Conservation (phyloP, 1,140 invertebrate species). For the Lasioglossum baleicum region DNA sequence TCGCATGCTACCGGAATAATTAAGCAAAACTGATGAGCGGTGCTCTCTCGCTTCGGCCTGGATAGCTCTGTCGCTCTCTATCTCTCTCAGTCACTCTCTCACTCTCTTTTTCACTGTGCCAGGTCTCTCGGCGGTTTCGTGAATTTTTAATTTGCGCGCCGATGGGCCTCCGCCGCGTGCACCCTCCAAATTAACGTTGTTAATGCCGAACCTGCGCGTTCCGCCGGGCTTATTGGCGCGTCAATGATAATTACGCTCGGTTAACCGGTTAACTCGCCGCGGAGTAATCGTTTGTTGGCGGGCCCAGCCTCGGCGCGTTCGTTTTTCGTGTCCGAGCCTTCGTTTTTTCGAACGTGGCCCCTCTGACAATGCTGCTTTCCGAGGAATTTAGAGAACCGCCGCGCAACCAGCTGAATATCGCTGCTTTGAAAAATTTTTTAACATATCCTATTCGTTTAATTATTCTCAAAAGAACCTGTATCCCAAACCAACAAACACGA, state of each 20-base stretch:
- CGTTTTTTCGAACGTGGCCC: too few species aligned
- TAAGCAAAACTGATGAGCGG: constrained; percentile 62
- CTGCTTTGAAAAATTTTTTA: too few species aligned
- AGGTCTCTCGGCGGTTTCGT: constrained; percentile 22
- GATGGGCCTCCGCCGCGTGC: constrained; percentile 3
- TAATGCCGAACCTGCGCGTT: neutral
- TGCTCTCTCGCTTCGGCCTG: neutral
- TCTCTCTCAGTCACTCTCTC: neutral
- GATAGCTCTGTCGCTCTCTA: neutral
- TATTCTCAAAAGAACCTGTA: too few species aligned
- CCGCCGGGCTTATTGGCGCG: constrained; percentile 7
- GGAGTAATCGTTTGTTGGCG: constrained; percentile 29
- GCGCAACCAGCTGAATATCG: too few species aligned
- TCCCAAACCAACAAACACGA: too few species aligned
- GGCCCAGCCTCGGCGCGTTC: neutral
- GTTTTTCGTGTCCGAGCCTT: too few species aligned
- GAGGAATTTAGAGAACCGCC: too few species aligned
- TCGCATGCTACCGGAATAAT: constrained; percentile 67
- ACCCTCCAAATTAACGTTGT: constrained; percentile 42
- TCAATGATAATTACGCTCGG: constrained; percentile 34
- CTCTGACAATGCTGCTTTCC: too few species aligned
- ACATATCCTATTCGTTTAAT: too few species aligned
- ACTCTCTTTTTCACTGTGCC: too few species aligned
- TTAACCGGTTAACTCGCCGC: constrained; percentile 13
- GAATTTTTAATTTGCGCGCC: constrained; percentile 49